Evolutionary conservation across 2,113 vertebrate genomes (phyloP).

Genomic region (Cephalopholis sonnerati): DNA sequence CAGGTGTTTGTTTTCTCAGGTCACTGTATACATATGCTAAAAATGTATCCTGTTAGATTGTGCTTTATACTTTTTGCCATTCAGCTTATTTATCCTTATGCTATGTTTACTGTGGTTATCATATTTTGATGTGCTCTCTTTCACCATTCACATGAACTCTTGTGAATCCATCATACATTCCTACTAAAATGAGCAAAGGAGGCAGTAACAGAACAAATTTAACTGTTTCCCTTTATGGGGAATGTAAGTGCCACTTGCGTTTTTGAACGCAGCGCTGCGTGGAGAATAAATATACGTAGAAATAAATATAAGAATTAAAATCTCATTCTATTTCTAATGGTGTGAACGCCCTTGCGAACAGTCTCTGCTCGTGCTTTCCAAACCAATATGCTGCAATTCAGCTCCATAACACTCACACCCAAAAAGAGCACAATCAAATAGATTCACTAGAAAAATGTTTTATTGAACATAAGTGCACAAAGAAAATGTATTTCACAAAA

Average conservation of each 20-base stretch:
- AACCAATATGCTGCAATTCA: background rate
- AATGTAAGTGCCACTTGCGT: background rate
- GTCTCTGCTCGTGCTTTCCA: background rate
- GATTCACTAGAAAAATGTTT: background rate
- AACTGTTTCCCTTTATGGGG: background rate
- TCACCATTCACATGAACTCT: background rate
- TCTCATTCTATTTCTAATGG: too few relatives aligned
- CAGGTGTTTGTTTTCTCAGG: background rate
- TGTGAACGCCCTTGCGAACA: too few relatives aligned
- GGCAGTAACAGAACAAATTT: background rate
- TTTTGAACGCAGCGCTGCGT: background rate
- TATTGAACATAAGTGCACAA: slow-evolving; percentile 13
- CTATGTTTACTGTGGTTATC: background rate
- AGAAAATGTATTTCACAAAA: slow-evolving; percentile 7
- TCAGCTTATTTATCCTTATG: background rate
- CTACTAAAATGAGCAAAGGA: background rate
- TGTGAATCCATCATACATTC: background rate
- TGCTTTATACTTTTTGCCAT: background rate
- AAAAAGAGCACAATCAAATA: background rate
- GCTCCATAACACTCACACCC: background rate
- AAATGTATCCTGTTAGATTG: background rate
- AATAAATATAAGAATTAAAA: too few relatives aligned
- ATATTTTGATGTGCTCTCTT: background rate
- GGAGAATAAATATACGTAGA: too few relatives aligned
- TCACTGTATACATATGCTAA: background rate